A percentile compares a stretch with the other conserved stretches of the same genome.
These are phyloP conservation scores for Sinocyclocheilus anophthalmus DNA, from an alignment of 2,113 vertebrate species.

Conservation along the genomic window DNA sequence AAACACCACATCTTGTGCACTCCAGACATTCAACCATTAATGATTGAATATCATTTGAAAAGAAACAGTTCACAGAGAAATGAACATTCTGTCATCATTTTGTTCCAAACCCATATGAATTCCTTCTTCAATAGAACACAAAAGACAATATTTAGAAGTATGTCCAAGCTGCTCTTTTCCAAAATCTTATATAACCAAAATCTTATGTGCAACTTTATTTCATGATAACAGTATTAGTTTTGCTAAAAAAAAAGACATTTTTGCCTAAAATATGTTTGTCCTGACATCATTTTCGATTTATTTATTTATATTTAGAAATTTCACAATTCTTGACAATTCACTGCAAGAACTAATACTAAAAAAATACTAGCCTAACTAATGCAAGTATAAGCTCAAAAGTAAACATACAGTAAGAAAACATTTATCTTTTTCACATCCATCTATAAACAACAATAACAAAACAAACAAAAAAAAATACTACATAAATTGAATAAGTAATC, in stretches of 20 bases:
- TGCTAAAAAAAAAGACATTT: not conserved
- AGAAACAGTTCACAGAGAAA: not conserved
- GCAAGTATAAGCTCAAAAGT: not conserved
- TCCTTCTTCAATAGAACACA: not conserved
- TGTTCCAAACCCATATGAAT: not conserved
- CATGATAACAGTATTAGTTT: not conserved
- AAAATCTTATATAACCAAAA: not conserved
- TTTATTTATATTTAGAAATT: not conserved
- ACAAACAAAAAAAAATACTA: not conserved
- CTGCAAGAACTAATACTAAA: not conserved
- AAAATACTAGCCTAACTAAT: not conserved
- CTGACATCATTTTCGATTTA: not conserved
- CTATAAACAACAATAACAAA: no score
- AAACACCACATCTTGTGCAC: conserved; percentile 47
- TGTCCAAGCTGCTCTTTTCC: not conserved
- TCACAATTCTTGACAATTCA: not conserved
- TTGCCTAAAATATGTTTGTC: not conserved
- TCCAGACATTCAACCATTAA: not conserved
- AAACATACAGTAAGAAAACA: no score
- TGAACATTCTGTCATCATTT: not conserved
- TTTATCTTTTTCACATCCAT: no score
- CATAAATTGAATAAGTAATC: not conserved
- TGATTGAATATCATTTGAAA: not conserved
- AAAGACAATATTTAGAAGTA: not conserved
- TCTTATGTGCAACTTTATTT: not conserved